Evolutionary conservation across 2,113 vertebrate genomes (phyloP), one percentile per base, ranked within the genome.

Genomic region (Condylura cristata): DNA sequence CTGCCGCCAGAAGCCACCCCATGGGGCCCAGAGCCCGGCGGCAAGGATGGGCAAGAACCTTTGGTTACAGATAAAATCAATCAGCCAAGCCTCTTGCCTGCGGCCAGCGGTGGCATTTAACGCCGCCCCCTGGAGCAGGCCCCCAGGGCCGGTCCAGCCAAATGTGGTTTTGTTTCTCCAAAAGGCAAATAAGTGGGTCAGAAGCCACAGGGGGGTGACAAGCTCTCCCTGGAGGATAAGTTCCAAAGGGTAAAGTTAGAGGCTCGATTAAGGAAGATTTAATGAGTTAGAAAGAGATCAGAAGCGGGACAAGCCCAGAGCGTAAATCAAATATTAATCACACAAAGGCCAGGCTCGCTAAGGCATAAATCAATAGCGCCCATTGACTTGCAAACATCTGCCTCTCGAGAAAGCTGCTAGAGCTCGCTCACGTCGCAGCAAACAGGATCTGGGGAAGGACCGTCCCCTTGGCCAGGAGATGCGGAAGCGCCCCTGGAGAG

Each of bases 341-440:
- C 7, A 1, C 2, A 34, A 90, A 92, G 90, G 90, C 65, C 22
- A 63, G 51, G 44, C 71, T 34, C 20, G 37, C 94, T 53, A 44
- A 87, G 91, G 63, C 28, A 0, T 74, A 46, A 86, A 91, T 94
- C 97, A 87, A 80, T 44, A 90, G 44, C 72, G 1, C 63, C 4
- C 53, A 85, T 24, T 2, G 20, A 41, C 76, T 12, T 5, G 58
- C 92, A 63, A 84, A 91, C 76, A 91, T 17, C 84, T 22, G 56
- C 90, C 95, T 91, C 72, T 65, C 51, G 1, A 28, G 60, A 68
- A 41, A 8, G 10, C 63, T 32, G 75, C 85, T 48, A 34, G 81
- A 46, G 51, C n/a, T 13, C 86, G 66, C 86, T 61, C 1, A 39
- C 24, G 30, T 2, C 20, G 48, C 88, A 48, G 65, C 4, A 34